Evolutionary conservation across 2,888 invertebrate species (phyloP).

Genomic region (Cerastis leucographa): DNA sequence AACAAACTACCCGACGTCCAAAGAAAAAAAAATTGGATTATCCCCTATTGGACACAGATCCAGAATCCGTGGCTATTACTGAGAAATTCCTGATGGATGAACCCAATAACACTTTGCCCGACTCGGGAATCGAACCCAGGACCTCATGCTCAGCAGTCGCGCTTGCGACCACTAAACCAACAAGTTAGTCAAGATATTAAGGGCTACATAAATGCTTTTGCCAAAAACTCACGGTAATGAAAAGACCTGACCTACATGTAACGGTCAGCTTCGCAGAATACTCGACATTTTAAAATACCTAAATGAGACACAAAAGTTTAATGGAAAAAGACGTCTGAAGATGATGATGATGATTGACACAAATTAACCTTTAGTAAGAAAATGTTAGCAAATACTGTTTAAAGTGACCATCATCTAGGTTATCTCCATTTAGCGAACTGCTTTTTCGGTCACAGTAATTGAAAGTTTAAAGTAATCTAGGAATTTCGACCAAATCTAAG

Average conservation of each 20-base stretch:
- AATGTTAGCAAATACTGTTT: constrained; percentile 33
- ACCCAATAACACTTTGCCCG: neutral
- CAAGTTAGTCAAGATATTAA: neutral
- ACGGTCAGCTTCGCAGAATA: constrained; percentile 25
- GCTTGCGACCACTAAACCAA: neutral
- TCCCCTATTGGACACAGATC: neutral
- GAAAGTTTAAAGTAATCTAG: constrained; percentile 67
- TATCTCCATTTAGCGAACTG: constrained; percentile 40
- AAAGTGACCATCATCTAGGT: constrained; percentile 37
- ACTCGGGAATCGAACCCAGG: neutral
- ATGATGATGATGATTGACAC: constrained; percentile 50
- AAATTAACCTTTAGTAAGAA: constrained; percentile 46
- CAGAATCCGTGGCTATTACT: neutral
- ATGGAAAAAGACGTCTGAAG: constrained; percentile 33
- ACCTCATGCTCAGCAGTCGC: neutral
- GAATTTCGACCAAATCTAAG: constrained; percentile 80
- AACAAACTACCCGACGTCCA: too few species aligned
- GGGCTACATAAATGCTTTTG: neutral
- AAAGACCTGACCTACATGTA: constrained; percentile 11
- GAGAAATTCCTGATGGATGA: neutral
- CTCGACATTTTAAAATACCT: constrained; percentile 20
- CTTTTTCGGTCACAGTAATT: constrained; percentile 60
- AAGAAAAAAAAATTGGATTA: too few species aligned
- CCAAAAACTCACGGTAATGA: neutral
- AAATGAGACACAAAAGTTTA: constrained; percentile 34